Conservation (phyloP, 2,113 vertebrate species). For the Sterna hirundo region DNA sequence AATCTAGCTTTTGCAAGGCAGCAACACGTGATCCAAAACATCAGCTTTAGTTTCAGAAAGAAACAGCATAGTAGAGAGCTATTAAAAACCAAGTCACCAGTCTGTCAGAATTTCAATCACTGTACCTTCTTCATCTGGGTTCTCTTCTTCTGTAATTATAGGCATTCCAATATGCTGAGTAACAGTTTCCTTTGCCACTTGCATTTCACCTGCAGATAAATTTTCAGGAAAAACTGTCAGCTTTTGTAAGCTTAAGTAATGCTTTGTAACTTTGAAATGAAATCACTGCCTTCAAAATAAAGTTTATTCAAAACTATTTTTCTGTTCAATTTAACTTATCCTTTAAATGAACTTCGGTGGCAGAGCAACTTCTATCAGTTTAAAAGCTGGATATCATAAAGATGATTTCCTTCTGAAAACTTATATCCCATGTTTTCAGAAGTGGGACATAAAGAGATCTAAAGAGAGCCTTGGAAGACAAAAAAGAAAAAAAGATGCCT, state of each 20-base stretch:
- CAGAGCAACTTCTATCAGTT: not conserved
- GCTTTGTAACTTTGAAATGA: not conserved
- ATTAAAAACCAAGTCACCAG: not conserved
- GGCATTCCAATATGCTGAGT: conserved; percentile 67
- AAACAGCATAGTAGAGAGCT: not conserved
- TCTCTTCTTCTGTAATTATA: conserved; percentile 65
- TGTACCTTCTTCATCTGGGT: conserved; percentile 56
- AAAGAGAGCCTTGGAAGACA: not conserved
- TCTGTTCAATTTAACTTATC: not conserved
- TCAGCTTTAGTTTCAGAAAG: not conserved
- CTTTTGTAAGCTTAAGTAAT: not conserved
- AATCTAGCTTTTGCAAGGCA: not conserved
- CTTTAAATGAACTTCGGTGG: not conserved
- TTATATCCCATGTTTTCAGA: not conserved
- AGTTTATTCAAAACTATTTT: not conserved
- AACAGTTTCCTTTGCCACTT: not conserved
- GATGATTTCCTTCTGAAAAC: not conserved
- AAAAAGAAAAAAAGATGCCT: not conserved
- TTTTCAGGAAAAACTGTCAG: not conserved
- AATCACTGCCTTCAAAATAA: not conserved
- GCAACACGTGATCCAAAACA: not conserved
- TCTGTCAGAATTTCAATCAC: not conserved
- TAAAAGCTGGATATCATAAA: not conserved
- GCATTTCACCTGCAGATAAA: conserved; percentile 40
- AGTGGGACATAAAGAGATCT: not conserved